Percentiles rank a stretch among this genome's conserved stretches.
Conservation (phyloP, 2,113 vertebrate species). For the Colaptes auratus region DNA sequence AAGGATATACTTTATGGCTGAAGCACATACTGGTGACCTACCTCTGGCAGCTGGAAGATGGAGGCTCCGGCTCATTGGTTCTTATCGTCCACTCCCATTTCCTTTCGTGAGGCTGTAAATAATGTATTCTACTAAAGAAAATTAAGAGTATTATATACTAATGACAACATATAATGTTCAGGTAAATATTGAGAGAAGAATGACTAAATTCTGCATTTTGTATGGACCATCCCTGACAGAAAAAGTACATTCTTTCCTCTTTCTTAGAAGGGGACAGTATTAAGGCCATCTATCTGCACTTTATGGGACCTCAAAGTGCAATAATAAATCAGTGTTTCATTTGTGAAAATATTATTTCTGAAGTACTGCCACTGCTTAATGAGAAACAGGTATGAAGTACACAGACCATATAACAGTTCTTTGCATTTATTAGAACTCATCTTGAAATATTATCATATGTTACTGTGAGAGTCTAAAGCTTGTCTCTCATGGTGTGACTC, state of each 20-base stretch:
- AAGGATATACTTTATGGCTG: constrained; percentile 92
- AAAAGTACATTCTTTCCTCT: not conserved
- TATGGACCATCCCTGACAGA: not conserved
- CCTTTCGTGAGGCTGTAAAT: constrained; percentile 66
- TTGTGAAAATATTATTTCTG: not conserved
- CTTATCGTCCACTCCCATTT: constrained; percentile 76
- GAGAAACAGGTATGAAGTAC: not conserved
- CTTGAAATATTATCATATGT: not conserved
- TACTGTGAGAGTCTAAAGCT: too few species aligned
- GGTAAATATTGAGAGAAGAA: constrained; percentile 73
- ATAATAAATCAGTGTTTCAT: not conserved
- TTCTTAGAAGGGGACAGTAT: not conserved
- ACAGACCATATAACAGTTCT: not conserved
- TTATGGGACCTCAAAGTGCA: not conserved
- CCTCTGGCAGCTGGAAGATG: constrained; percentile 74
- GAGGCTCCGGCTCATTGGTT: constrained; percentile 85
- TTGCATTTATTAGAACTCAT: not conserved
- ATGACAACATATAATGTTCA: constrained; percentile 85
- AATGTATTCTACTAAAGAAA: constrained; percentile 82
- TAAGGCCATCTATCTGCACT: not conserved
- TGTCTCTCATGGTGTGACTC: too few species aligned
- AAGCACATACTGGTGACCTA: constrained; percentile 73
- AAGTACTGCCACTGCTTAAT: not conserved
- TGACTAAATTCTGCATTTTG: not conserved
- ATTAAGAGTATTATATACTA: constrained; percentile 87